phyloP scores from a whole-genome alignment of 2,113 vertebrate genomes.

The Tamias sibiricus region DNA sequence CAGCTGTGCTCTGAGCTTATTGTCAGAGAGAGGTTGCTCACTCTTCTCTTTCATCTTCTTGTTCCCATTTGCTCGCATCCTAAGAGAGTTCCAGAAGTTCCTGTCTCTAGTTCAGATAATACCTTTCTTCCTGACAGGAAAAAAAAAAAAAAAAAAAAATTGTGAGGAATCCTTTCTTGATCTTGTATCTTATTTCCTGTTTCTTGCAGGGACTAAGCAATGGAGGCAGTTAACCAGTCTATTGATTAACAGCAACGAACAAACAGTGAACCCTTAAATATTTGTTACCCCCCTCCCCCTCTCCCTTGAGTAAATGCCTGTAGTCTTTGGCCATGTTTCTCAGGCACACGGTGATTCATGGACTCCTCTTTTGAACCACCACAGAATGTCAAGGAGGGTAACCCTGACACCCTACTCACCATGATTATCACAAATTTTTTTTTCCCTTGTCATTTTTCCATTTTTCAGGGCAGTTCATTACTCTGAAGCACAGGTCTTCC shows the following conservation, averaged over 20 bases:
- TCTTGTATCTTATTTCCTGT: not conserved
- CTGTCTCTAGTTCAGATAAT: not conserved
- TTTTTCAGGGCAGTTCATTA: not conserved
- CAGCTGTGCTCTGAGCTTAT: not conserved
- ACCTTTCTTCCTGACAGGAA: constrained; percentile 16
- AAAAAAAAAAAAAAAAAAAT: not conserved
- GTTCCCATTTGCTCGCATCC: not conserved
- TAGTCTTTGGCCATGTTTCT: not conserved
- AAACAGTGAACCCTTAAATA: not conserved
- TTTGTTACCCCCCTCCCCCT: not conserved
- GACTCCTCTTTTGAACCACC: not conserved
- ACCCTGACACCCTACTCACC: not conserved
- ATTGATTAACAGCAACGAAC: not conserved
- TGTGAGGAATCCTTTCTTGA: not conserved
- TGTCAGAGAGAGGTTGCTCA: not conserved
- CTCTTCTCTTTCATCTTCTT: not conserved
- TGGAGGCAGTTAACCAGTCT: not conserved
- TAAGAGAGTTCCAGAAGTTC: not conserved
- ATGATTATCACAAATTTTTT: not conserved
- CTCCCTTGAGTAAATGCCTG: not conserved
- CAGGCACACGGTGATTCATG: no score
- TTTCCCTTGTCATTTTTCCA: not conserved
- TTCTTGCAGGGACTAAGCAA: not conserved
- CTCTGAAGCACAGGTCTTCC: constrained; percentile 20
- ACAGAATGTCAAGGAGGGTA: not conserved